A percentile compares a stretch with the other conserved stretches of the same genome.
phyloP scores from a whole-genome alignment of 1,140 invertebrate genomes.

The Alviniconcha marisindica region DNA sequence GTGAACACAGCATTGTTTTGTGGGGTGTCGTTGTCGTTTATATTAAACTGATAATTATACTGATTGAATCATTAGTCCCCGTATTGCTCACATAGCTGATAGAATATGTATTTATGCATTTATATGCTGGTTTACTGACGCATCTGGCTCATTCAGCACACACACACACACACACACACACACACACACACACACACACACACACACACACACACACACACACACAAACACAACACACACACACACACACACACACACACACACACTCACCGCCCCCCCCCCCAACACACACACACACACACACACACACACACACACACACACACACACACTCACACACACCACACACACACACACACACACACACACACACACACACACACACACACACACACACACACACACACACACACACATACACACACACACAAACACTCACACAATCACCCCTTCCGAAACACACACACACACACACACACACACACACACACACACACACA shows the following conservation, averaged over 20 bases:
- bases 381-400: too few species aligned
- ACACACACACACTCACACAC: not conserved
- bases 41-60: too few species aligned
- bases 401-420: not conserved
- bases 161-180: too few species aligned
- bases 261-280: too few species aligned
- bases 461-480: not conserved
- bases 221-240: constrained; percentile 10
- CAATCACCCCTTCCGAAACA: not conserved
- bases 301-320: not conserved
- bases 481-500: too few species aligned
- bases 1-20: not conserved
- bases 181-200: constrained; percentile 10
- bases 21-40: not conserved
- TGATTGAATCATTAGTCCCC: too few species aligned
- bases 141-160: too few species aligned
- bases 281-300: not conserved
- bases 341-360: not conserved
- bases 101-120: too few species aligned
- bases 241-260: constrained; percentile 11
- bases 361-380: not conserved
- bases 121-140: too few species aligned
- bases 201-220: not conserved
- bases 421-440: not conserved
- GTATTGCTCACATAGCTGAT: too few species aligned